Conservation (phyloP, 2,797 vertebrate species). For the Hydrocynus forskahlii region DNA sequence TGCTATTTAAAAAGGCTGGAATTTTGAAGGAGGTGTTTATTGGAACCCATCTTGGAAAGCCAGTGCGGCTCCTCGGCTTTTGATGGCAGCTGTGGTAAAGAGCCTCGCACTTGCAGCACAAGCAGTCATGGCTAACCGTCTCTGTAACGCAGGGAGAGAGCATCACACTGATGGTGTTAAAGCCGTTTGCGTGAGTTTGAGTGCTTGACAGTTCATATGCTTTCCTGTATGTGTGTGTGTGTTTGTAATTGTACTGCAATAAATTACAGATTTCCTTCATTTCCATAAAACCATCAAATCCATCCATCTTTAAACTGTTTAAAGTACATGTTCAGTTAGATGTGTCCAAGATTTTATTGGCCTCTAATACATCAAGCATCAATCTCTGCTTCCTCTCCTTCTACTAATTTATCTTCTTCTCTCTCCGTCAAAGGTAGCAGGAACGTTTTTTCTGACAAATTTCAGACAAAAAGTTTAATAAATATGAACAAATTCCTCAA, state of each 20-base stretch:
- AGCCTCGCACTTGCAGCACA: slow-evolving; percentile 46
- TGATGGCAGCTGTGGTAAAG: slow-evolving; percentile 62
- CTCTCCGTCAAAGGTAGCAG: background rate
- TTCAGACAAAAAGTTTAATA: too few species aligned
- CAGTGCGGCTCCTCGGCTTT: slow-evolving; percentile 59
- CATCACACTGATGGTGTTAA: slow-evolving; percentile 42
- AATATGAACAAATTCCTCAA: too few species aligned
- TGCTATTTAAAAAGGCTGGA: slow-evolving; percentile 64
- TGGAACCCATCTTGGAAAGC: slow-evolving; percentile 75
- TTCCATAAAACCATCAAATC: background rate
- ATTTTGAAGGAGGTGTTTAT: slow-evolving; percentile 79
- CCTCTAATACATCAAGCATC: too few species aligned
- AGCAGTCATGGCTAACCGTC: background rate
- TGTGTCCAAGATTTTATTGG: too few species aligned
- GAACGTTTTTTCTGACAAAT: too few species aligned
- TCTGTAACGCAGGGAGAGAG: background rate
- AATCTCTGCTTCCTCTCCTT: too few species aligned
- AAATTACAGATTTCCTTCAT: background rate
- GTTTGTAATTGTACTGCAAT: background rate
- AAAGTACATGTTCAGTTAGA: too few species aligned
- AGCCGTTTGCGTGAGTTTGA: slow-evolving; percentile 49
- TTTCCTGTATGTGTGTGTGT: background rate
- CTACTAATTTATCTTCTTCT: too few species aligned
- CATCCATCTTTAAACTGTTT: too few species aligned
- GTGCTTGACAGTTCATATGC: background rate